Percentiles rank a stretch among this genome's conserved stretches.
Evolutionary conservation across 2,113 vertebrate genomes (phyloP).

Genomic region (Cercopithecus mona): DNA sequence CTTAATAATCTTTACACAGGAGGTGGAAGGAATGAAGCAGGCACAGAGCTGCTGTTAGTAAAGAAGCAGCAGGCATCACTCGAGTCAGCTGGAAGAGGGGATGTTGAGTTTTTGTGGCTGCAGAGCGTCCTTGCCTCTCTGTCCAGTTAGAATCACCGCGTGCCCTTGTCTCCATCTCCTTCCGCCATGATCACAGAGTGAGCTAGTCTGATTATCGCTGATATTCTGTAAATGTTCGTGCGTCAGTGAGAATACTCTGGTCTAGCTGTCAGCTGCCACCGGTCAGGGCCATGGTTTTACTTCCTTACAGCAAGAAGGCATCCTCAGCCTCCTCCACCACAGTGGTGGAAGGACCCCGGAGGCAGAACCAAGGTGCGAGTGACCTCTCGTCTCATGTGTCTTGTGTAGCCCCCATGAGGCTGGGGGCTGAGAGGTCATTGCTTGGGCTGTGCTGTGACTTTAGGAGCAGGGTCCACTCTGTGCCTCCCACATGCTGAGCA

Average conservation of each 20-base stretch:
- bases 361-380: not conserved
- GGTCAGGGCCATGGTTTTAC: not conserved
- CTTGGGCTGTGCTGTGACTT: not conserved
- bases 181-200: not conserved
- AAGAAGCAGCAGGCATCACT: not conserved
- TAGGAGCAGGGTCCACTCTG: not conserved
- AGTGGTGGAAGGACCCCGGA: rapidly evolving
- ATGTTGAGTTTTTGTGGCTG: not conserved
- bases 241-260: rapidly evolving
- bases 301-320: not conserved
- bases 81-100: not conserved
- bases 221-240: rapidly evolving
- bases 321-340: not conserved
- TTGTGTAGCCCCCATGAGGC: not conserved
- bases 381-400: not conserved
- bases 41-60: rapidly evolving
- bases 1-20: not conserved
- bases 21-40: not conserved
- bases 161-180: not conserved
- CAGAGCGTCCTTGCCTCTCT: not conserved
- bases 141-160: rapidly evolving
- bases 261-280: too few species aligned
- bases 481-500: not conserved
- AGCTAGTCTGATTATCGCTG: not conserved
- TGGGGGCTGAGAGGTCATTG: rapidly evolving